Conservation (phyloP, 2,888 invertebrate genomes). For the Synanthedon tipuliformis region DNA sequence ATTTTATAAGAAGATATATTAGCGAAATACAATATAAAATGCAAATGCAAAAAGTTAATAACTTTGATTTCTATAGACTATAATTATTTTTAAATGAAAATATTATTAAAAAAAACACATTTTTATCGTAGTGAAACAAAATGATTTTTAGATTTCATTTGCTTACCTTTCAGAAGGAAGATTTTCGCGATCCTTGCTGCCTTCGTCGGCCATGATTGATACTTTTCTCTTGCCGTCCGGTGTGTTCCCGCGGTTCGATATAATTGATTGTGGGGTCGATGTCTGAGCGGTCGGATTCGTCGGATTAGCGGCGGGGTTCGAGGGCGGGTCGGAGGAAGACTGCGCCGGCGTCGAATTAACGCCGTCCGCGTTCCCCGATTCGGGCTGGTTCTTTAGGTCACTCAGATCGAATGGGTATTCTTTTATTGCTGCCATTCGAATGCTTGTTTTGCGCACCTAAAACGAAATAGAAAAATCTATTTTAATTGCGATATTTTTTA, state of each 20-base stretch:
- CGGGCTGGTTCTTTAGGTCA: conserved; percentile 38
- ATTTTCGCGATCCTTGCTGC: conserved; percentile 73
- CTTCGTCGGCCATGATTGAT: conserved; percentile 72
- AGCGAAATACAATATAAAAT: too few relatives aligned
- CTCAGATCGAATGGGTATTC: conserved; percentile 66
- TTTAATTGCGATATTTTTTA: too few relatives aligned
- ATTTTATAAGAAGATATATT: too few relatives aligned
- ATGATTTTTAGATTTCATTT: too few relatives aligned
- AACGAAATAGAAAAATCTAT: conserved; percentile 10
- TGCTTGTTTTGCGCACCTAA: conserved; percentile 62
- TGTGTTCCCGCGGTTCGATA: conserved; percentile 13
- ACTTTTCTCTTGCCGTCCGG: conserved; percentile 70
- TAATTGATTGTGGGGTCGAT: conserved; percentile 7
- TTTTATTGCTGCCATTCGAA: conserved; percentile 66
- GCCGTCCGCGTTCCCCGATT: conserved; percentile 15
- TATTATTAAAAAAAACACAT: too few relatives aligned
- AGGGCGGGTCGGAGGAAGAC: neutral
- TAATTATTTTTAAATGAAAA: too few relatives aligned
- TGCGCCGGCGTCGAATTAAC: conserved; percentile 12
- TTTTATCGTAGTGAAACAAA: too few relatives aligned
- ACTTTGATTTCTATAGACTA: too few relatives aligned
- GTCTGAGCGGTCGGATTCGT: conserved; percentile 7
- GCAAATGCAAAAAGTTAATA: too few relatives aligned
- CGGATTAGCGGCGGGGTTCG: conserved; percentile 1
- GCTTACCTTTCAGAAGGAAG: conserved; percentile 73